Evolutionary conservation across 2,888 invertebrate species (phyloP).

Genomic region (Bursaphelenchus okinawaensis): DNA sequence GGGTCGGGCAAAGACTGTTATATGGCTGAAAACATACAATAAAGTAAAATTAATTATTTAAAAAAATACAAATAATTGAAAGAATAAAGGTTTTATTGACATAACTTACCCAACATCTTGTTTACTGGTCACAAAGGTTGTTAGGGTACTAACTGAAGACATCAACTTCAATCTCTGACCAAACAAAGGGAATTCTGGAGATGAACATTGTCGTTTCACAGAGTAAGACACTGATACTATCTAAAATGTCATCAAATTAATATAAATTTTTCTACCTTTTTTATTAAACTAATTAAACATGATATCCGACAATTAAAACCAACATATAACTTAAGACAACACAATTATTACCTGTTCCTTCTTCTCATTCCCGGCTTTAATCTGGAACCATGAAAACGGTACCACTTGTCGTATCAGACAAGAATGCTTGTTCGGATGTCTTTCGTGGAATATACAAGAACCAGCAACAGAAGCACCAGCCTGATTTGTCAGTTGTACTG

Average conservation of each 20-base stretch:
- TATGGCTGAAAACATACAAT: conserved; percentile 11
- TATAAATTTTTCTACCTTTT: not conserved
- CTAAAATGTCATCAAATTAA: not conserved
- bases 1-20: conserved; percentile 20
- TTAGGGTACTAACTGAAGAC: conserved; percentile 6
- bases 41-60: not conserved
- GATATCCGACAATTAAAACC: not conserved
- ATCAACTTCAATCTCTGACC: conserved; percentile 13
- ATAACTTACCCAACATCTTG: conserved; percentile 14
- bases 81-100: too few relatives aligned
- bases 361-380: conserved; percentile 6
- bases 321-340: not conserved
- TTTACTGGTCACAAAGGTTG: conserved; percentile 4
- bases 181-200: conserved; percentile 20
- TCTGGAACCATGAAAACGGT: conserved; percentile 47
- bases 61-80: too few relatives aligned
- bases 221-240: conserved; percentile 19
- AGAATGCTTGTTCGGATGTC: conserved; percentile 23
- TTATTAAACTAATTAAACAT: not conserved
- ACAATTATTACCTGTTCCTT: conserved; percentile 8
- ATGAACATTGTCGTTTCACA: conserved; percentile 17
- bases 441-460: conserved; percentile 23
- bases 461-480: conserved; percentile 26
- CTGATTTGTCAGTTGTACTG: conserved; percentile 38
- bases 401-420: conserved; percentile 46